Conservation (phyloP, 1,140 invertebrate species). For the Magallana angulata region DNA sequence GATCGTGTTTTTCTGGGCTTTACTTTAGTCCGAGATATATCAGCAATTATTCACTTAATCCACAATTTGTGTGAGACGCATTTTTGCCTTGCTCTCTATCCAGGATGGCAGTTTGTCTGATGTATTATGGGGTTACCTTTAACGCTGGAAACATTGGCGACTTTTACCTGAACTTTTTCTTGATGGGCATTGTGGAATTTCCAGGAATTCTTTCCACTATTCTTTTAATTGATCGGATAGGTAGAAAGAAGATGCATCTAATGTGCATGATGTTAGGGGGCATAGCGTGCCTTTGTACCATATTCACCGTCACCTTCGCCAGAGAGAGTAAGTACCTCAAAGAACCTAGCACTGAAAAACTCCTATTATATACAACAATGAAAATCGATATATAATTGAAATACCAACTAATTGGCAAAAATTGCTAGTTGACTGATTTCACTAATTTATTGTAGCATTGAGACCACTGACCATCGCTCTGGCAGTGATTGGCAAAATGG, state of each 20-base stretch:
- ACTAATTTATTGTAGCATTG: constrained; percentile 3
- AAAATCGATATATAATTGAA: too few species aligned
- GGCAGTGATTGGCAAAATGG: constrained; percentile 63
- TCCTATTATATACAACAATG: too few species aligned
- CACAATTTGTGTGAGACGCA: too few species aligned
- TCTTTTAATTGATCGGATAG: constrained; percentile 72
- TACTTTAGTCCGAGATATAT: too few species aligned
- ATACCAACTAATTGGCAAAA: not conserved
- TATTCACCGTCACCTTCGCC: constrained; percentile 59
- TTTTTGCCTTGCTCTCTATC: not conserved
- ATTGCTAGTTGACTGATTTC: not conserved
- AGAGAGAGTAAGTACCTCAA: constrained; percentile 45
- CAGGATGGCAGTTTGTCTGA: constrained; percentile 85
- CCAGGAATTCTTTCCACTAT: constrained; percentile 85
- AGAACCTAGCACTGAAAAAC: not conserved
- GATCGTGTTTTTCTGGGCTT: too few species aligned
- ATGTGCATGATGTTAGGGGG: constrained; percentile 64
- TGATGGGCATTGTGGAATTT: constrained; percentile 86
- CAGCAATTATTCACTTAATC: too few species aligned
- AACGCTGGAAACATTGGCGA: constrained; percentile 59
- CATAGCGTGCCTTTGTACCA: constrained; percentile 60
- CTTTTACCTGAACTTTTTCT: constrained; percentile 69
- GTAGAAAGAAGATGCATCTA: constrained; percentile 57
- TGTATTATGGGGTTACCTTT: constrained; percentile 83
- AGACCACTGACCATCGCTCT: constrained; percentile 49